Conservation (phyloP, 1,140 invertebrate genomes). For the Bombyx mandarina region DNA sequence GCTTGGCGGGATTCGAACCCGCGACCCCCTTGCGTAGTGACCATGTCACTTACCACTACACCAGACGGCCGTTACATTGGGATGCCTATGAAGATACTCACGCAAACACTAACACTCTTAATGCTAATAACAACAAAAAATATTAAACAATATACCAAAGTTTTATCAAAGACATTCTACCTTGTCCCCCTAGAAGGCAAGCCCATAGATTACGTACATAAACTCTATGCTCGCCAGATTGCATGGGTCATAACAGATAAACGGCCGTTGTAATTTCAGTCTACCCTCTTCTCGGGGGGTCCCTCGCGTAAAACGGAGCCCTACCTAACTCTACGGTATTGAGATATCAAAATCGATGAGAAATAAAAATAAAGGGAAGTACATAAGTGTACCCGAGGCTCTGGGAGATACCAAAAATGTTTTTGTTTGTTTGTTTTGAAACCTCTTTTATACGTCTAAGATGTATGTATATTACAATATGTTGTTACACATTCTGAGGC, state of each 20-base stretch:
- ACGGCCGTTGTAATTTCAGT: conserved; percentile 30
- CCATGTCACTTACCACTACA: too few relatives aligned
- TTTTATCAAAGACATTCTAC: neutral
- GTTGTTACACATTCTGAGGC: too few relatives aligned
- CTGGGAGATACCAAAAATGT: too few relatives aligned
- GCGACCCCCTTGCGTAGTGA: too few relatives aligned
- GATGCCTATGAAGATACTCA: too few relatives aligned
- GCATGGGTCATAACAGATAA: conserved; percentile 40
- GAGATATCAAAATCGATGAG: conserved; percentile 1
- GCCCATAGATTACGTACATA: conserved; percentile 28
- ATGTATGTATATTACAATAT: too few relatives aligned
- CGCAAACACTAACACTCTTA: neutral
- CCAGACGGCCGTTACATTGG: too few relatives aligned
- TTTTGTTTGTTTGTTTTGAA: too few relatives aligned
- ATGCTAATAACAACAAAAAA: neutral
- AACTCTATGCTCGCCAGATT: conserved; percentile 22
- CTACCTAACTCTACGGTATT: neutral
- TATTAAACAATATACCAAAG: neutral
- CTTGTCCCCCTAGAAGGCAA: conserved; percentile 12
- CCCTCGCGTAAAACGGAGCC: conserved; percentile 14
- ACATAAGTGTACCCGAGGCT: too few relatives aligned
- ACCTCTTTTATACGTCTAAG: too few relatives aligned
- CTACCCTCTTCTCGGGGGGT: conserved; percentile 14
- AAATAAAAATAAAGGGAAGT: neutral
- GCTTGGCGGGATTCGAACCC: too few relatives aligned